These are phyloP conservation scores for Simalia tracyae DNA, from an alignment of 2,797 vertebrate genomes.

Conservation along the genomic window DNA sequence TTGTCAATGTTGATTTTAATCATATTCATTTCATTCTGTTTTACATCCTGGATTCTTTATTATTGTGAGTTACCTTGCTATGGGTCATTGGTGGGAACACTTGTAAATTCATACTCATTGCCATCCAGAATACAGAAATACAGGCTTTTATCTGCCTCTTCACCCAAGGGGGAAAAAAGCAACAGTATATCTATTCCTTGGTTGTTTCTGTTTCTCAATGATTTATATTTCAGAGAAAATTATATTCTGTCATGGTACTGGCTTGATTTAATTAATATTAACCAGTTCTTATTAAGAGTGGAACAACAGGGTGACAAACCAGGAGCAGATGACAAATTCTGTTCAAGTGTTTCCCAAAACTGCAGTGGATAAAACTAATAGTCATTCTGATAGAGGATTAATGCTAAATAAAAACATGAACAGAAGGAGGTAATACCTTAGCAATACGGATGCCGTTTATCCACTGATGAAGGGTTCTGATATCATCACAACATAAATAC, in stretches of 20 bases:
- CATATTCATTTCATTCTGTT: neutral
- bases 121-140: neutral
- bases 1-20: neutral
- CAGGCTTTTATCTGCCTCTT: neutral
- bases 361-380: neutral
- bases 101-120: neutral
- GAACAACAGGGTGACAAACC: neutral
- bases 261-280: neutral
- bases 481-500: conserved; percentile 95
- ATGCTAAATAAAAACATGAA: neutral
- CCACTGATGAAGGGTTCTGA: conserved; percentile 96
- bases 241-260: neutral
- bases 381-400: neutral
- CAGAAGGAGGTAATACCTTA: conserved; percentile 78
- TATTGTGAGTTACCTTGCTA: neutral
- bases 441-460: conserved; percentile 96
- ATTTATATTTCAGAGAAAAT: neutral
- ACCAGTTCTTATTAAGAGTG: neutral
- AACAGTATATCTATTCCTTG: neutral
- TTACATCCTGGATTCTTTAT: neutral
- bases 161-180: neutral
- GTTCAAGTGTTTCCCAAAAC: neutral
- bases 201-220: neutral
- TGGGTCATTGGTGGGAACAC: neutral
- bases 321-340: neutral